phyloP scores from a whole-genome alignment of 2,888 invertebrate species.

The Gonocerus acuteangulatus region DNA sequence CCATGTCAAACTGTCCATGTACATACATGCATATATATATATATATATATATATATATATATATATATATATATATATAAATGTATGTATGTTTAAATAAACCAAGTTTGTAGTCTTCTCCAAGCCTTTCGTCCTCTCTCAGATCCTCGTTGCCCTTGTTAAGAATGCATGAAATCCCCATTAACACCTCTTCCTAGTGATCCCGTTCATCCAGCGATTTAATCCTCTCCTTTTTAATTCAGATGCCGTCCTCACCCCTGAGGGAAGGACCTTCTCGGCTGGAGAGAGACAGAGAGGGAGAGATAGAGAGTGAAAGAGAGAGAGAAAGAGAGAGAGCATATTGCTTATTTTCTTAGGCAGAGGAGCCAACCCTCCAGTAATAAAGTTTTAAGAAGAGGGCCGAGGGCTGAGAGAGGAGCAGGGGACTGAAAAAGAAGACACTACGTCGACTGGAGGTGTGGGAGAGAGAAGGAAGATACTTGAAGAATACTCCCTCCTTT shows the following conservation, averaged over 20 bases:
- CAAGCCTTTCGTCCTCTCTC: too few relatives aligned
- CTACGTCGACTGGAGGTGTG: background rate
- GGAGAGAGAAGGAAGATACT: constrained; percentile 9
- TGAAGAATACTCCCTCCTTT: constrained; percentile 30
- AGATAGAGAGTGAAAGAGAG: too few relatives aligned
- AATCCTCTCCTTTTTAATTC: constrained; percentile 14
- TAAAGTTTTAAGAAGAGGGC: constrained; percentile 27
- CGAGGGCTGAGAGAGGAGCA: background rate
- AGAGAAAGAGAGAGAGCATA: constrained; percentile 4
- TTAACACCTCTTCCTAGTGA: background rate
- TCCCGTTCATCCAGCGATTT: background rate
- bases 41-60: too few relatives aligned
- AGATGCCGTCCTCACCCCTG: background rate
- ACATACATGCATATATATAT: too few relatives aligned
- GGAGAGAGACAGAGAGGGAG: too few relatives aligned
- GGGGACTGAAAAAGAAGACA: background rate
- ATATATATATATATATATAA: too few relatives aligned
- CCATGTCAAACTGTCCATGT: too few relatives aligned
- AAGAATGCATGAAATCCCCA: background rate
- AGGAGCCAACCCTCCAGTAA: constrained; percentile 14
- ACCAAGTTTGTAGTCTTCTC: too few relatives aligned
- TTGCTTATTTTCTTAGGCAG: constrained; percentile 29
- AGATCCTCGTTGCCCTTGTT: too few relatives aligned
- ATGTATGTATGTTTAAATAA: too few relatives aligned
- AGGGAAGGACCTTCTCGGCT: too few relatives aligned